A percentile compares a stretch with the other conserved stretches of the same genome.
Conservation (phyloP, 2,113 vertebrate genomes). For the Myotis yumanensis region DNA sequence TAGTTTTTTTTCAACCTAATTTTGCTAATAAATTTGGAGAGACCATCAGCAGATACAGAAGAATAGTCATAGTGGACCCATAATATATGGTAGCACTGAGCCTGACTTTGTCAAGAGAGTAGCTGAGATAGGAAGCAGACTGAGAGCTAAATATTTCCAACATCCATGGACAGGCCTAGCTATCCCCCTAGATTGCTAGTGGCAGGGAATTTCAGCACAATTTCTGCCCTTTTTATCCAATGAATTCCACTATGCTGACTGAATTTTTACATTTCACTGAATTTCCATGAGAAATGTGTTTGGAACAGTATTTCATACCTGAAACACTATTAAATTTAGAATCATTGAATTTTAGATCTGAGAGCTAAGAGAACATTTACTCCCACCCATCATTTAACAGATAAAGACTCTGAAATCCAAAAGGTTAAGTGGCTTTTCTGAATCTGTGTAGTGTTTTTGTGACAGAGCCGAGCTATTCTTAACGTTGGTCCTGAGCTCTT, state of each 20-base stretch:
- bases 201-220: neutral
- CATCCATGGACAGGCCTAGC: rapidly evolving
- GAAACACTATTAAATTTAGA: constrained; percentile 50
- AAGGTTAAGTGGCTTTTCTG: constrained; percentile 63
- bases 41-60: neutral
- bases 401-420: constrained; percentile 44
- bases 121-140: too few species aligned
- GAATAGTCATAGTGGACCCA: neutral
- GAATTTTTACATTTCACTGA: constrained; percentile 30
- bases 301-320: constrained; percentile 39
- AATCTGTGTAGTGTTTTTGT: neutral
- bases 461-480: neutral
- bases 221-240: neutral
- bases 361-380: constrained; percentile 20
- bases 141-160: neutral
- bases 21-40: constrained; percentile 10
- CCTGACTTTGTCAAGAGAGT: neutral
- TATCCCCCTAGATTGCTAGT: neutral
- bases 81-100: neutral
- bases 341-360: constrained; percentile 40
- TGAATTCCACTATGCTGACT: neutral
- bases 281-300: constrained; percentile 34
- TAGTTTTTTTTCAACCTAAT: neutral
- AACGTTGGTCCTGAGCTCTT: neutral
- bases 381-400: constrained; percentile 37